A percentile compares a stretch with the other conserved stretches of the same genome.
These are phyloP conservation scores for Sakesphorus luctuosus DNA, from an alignment of 2,113 vertebrate genomes.

Conservation along the genomic window DNA sequence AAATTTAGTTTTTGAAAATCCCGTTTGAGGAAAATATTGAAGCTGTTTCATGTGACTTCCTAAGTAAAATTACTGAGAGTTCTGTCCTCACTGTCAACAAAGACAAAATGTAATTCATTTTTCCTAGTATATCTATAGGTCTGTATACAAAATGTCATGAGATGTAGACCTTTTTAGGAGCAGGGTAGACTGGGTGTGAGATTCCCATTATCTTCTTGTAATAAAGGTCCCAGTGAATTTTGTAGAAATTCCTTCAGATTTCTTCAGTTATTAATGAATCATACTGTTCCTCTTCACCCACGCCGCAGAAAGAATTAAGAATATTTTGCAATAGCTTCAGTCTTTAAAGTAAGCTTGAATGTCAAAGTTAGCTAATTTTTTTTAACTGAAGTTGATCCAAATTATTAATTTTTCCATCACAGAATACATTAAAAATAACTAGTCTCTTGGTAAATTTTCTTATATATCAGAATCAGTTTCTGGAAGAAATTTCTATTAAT, in stretches of 20 bases:
- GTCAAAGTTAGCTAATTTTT: not conserved
- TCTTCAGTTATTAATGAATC: not conserved
- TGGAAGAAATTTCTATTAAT: conserved; percentile 16
- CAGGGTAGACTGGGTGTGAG: not conserved
- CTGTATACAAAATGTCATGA: not conserved
- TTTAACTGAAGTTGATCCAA: not conserved
- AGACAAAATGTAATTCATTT: not conserved
- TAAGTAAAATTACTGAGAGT: not conserved
- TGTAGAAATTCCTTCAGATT: not conserved
- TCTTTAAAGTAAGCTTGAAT: not conserved
- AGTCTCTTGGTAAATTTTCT: not conserved
- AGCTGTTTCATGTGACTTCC: not conserved
- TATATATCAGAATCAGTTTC: not conserved
- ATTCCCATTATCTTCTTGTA: not conserved
- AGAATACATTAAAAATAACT: not conserved
- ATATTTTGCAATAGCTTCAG: not conserved
- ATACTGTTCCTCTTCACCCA: not conserved
- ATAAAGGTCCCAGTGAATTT: not conserved
- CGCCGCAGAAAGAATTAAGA: not conserved
- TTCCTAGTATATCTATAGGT: not conserved
- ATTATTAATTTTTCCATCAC: not conserved
- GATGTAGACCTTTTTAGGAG: not conserved
- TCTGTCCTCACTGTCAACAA: not conserved
- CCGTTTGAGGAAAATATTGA: not conserved
- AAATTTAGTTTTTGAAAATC: not conserved